phyloP scores from a whole-genome alignment of 1,140 invertebrate genomes.

The Radopholus similis region DNA sequence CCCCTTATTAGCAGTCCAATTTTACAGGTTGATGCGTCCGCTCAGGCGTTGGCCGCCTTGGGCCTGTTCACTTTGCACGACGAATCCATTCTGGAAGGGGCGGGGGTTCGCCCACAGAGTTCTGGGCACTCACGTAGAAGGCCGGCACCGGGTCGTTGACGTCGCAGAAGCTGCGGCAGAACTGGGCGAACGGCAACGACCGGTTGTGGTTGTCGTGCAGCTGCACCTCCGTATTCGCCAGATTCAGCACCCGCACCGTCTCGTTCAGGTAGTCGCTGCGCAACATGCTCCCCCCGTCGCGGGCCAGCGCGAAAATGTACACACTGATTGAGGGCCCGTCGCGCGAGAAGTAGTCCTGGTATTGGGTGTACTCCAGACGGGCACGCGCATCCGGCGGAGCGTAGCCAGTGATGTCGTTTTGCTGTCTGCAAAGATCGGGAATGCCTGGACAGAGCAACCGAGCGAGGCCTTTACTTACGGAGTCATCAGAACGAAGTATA shows the following conservation, averaged over 20 bases:
- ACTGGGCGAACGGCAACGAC: slow-evolving; percentile 42
- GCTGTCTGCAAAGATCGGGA: slow-evolving; percentile 42
- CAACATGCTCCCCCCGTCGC: slow-evolving; percentile 55
- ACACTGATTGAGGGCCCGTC: slow-evolving; percentile 48
- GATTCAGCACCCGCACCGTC: slow-evolving; percentile 48
- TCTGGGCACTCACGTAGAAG: slow-evolving; percentile 34
- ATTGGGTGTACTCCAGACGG: slow-evolving; percentile 41
- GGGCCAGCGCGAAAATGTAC: slow-evolving; percentile 51
- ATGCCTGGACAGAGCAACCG: neutral
- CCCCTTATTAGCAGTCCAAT: too few species aligned
- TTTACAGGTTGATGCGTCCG: slow-evolving; percentile 38
- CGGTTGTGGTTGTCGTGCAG: slow-evolving; percentile 32
- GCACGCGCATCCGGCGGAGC: slow-evolving; percentile 57
- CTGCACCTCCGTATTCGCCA: slow-evolving; percentile 45
- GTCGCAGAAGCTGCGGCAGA: slow-evolving; percentile 50
- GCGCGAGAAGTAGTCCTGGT: slow-evolving; percentile 46
- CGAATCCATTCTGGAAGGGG: slow-evolving; percentile 45
- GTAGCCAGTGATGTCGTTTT: slow-evolving; percentile 57
- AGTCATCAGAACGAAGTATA: slow-evolving; percentile 8
- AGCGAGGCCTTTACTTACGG: slow-evolving; percentile 7
- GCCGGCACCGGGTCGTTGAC: slow-evolving; percentile 55
- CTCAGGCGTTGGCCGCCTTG: slow-evolving; percentile 34
- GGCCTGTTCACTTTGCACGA: slow-evolving; percentile 39
- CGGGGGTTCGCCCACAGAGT: neutral
- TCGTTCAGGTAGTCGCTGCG: slow-evolving; percentile 49